Conservation (phyloP, 2,888 invertebrate genomes). For the Torymus aiolomorphi region DNA sequence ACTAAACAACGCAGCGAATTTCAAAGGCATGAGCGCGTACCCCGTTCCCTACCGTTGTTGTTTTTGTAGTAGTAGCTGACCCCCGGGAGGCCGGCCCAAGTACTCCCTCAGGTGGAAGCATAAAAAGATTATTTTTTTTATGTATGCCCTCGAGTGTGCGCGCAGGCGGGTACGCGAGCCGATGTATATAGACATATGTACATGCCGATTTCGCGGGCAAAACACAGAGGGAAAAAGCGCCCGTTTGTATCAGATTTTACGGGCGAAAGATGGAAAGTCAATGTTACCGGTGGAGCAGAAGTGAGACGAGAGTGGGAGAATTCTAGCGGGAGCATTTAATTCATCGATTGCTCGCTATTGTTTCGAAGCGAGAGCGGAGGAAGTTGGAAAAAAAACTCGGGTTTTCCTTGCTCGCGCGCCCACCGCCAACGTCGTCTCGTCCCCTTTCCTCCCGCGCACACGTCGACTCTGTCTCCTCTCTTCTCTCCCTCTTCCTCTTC, state of each 20-base stretch:
- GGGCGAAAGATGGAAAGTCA: constrained; percentile 27
- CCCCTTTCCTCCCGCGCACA: not conserved
- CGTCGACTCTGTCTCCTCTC: not conserved
- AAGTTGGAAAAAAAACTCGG: constrained; percentile 16
- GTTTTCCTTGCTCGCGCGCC: constrained; percentile 8
- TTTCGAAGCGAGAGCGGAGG: constrained; percentile 25
- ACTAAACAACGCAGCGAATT: constrained; percentile 50
- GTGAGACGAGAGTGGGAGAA: not conserved
- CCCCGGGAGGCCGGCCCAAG: constrained; percentile 4
- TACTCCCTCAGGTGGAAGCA: constrained; percentile 30
- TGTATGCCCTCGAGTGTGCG: constrained; percentile 1
- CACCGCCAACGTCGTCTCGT: not conserved
- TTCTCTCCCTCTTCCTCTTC: not conserved
- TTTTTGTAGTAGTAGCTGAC: not conserved
- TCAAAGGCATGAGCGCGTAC: constrained; percentile 19
- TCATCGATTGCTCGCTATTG: constrained; percentile 52
- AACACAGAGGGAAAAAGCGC: not conserved
- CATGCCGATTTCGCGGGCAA: not conserved
- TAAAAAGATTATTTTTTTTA: constrained; percentile 43
- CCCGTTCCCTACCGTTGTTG: too few relatives aligned
- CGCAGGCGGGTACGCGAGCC: not conserved
- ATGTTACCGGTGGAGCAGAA: not conserved
- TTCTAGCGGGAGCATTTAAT: constrained; percentile 37
- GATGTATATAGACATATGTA: not conserved
- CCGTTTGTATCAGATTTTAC: constrained; percentile 23